These are phyloP conservation scores for Philypnodon macrostomus DNA, from an alignment of 2,797 vertebrate genomes.

Conservation along the genomic window DNA sequence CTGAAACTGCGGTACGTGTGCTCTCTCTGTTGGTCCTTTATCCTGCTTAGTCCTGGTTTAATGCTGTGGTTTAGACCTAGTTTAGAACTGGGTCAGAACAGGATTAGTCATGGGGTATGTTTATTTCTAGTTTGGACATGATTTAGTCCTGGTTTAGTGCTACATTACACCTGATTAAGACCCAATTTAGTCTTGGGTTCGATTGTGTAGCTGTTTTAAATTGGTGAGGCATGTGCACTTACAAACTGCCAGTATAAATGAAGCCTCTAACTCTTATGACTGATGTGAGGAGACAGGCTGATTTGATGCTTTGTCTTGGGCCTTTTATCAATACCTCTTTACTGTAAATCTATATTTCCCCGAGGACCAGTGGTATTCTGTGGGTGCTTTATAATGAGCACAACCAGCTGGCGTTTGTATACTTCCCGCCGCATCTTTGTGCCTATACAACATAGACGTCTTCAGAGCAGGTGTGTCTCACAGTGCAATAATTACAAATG, in stretches of 20 bases:
- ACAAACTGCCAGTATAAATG: too few relatives aligned
- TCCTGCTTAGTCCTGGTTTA: too few relatives aligned
- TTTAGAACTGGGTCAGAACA: not conserved
- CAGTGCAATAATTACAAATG: conserved; percentile 30
- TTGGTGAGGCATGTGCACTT: too few relatives aligned
- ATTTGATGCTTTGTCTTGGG: conserved; percentile 3
- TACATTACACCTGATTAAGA: too few relatives aligned
- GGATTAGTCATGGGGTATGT: too few relatives aligned
- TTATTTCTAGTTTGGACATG: too few relatives aligned
- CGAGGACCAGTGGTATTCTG: conserved; percentile 19
- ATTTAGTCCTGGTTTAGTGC: too few relatives aligned
- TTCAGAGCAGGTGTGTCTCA: conserved; percentile 43
- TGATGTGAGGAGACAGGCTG: not conserved
- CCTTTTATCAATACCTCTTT: conserved; percentile 21
- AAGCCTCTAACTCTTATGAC: too few relatives aligned
- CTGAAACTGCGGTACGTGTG: too few relatives aligned
- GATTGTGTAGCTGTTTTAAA: too few relatives aligned
- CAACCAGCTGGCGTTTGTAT: conserved; percentile 41
- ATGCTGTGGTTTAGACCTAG: not conserved
- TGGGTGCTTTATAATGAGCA: conserved; percentile 43
- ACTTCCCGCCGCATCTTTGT: not conserved
- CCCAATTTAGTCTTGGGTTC: too few relatives aligned
- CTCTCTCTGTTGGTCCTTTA: too few relatives aligned
- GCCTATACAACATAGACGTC: conserved; percentile 26
- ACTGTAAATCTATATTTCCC: conserved; percentile 37